Evolutionary conservation across 1,140 invertebrate genomes (phyloP), one percentile per base, ranked within the genome.

Genomic region (Chymomyza costata): DNA sequence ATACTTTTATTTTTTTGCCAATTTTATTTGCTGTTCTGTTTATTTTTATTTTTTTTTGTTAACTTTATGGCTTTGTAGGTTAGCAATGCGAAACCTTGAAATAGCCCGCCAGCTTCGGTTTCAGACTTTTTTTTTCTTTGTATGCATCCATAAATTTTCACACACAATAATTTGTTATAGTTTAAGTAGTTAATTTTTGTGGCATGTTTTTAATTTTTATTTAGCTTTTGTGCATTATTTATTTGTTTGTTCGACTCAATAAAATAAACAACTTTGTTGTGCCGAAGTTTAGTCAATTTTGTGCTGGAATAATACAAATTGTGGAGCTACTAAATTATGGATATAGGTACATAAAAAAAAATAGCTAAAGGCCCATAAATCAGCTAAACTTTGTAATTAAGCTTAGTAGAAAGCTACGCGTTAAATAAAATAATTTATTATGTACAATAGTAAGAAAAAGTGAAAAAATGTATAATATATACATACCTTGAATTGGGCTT

Each of bases 1-100:
- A 46, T 47, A 5, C 8, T 31, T 48, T 35, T 61, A 46, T 19
- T 45, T 40, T 41, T 43, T 51, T 47, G 37, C 21, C 41, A 7
- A 30, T 54, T 35, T 59, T 55, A 46, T 30, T 43, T 56, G 60
- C 52, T 70, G 65, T 76, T 76, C 57, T 76, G 71, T 78, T 78
- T 73, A 56, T 68, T 76, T 71, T 70, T 65, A 25, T 50, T n/a
- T n/a, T n/a, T n/a, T n/a, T n/a, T n/a, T n/a, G n/a, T n/a, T n/a
- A n/a, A 57, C 37, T 5, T 49, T 32, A 37, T 17, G 32, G 51
- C 25, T 56, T 70, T 76, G 70, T 76, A 59, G 70, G 70, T 76
- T 76, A 76, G 71, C 66, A 76, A 66, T 64, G 40, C 50, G 32
- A 66, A 65, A 51, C 70, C 70, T 76, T 78, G 70, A 63, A 62